A percentile compares a stretch with the other conserved stretches of the same genome.
Evolutionary conservation across 2,797 vertebrate species (phyloP).

Genomic region (Phalloptychus januarius): DNA sequence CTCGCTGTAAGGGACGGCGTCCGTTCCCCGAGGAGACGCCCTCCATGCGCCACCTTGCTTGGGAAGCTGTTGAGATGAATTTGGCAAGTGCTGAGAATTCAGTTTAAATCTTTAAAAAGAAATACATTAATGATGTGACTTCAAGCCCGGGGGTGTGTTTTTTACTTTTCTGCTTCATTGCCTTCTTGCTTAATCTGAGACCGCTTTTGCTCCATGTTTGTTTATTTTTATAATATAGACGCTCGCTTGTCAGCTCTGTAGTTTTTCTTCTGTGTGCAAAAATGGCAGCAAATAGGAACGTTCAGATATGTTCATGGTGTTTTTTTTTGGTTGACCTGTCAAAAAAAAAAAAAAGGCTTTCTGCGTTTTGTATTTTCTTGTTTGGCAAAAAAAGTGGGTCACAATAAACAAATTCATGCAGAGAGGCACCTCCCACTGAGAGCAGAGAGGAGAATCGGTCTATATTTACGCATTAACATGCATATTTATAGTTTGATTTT

Average conservation of each 20-base stretch:
- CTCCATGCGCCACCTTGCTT: constrained; percentile 25
- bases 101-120: constrained; percentile 42
- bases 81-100: constrained; percentile 22
- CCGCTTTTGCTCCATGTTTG: constrained; percentile 6
- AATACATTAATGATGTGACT: constrained; percentile 38
- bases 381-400: constrained; percentile 26
- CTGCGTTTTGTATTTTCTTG: neutral
- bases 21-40: constrained; percentile 40
- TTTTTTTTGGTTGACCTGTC: neutral
- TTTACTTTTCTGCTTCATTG: constrained; percentile 24
- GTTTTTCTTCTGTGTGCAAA: constrained; percentile 31
- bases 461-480: constrained; percentile 3
- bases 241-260: constrained; percentile 8
- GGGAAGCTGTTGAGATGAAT: constrained; percentile 31
- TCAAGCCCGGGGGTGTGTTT: constrained; percentile 15
- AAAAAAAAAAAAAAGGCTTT: neutral
- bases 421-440: constrained; percentile 23
- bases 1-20: constrained; percentile 54
- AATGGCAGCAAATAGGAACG: constrained; percentile 1
- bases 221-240: constrained; percentile 8
- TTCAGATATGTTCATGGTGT: constrained; percentile 8
- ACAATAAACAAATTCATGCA: constrained; percentile 44
- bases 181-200: constrained; percentile 14
- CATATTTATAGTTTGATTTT: constrained; percentile 12
- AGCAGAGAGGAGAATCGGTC: constrained; percentile 17